Evolutionary conservation across 2,113 vertebrate genomes (phyloP).

Genomic region (Ailuropoda melanoleuca): DNA sequence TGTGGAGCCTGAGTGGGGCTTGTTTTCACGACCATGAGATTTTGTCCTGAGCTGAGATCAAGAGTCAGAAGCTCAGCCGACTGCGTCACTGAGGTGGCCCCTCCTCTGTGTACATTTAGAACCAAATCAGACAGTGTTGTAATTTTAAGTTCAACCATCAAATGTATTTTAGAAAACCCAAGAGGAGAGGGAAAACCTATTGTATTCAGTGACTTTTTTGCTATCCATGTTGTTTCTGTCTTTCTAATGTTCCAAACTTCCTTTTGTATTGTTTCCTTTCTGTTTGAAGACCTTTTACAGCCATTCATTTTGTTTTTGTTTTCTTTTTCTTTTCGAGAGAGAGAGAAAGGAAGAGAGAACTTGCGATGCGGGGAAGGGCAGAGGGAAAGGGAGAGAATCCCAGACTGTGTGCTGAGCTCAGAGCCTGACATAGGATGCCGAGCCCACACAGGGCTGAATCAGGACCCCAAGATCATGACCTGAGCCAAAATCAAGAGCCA

Average conservation of each 20-base stretch:
- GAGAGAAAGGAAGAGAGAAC: not conserved
- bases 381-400: not conserved
- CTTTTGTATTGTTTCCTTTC: not conserved
- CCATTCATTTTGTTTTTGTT: not conserved
- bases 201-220: not conserved
- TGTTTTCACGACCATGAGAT: not conserved
- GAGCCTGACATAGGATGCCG: no score
- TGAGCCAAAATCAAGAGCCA: not conserved
- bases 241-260: not conserved
- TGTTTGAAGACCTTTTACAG: not conserved
- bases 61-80: not conserved
- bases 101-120: not conserved
- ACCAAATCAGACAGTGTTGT: not conserved
- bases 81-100: not conserved
- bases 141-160: not conserved
- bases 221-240: not conserved
- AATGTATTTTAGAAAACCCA: not conserved
- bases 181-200: not conserved
- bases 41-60: not conserved
- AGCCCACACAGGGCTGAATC: no score
- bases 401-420: no score
- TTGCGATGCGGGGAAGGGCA: not conserved
- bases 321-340: no score
- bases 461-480: not conserved
- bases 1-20: not conserved